phyloP scores from a whole-genome alignment of 2,797 vertebrate genomes.

The Scomberomorus guttatus region DNA sequence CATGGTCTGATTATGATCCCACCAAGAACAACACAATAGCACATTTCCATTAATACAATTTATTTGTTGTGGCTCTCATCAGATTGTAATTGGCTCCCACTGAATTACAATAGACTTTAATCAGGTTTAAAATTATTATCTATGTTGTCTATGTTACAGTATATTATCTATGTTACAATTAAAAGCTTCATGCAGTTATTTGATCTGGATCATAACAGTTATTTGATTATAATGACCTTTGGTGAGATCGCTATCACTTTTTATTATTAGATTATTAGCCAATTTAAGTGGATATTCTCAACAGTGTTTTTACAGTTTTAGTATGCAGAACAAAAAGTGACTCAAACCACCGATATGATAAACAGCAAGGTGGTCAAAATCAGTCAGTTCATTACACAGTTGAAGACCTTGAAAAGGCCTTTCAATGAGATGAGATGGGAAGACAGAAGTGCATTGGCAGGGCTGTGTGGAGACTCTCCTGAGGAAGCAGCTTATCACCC shows the following conservation, averaged over 20 bases:
- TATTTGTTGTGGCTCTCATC: conserved; percentile 16
- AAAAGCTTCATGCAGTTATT: conserved; percentile 17
- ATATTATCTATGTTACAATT: conserved; percentile 28
- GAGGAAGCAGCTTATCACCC: conserved; percentile 21
- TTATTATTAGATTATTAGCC: conserved; percentile 12
- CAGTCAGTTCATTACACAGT: conserved; percentile 1
- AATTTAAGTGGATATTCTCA: neutral
- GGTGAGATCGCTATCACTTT: conserved; percentile 19
- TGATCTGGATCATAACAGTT: no score
- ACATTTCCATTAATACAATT: conserved; percentile 25
- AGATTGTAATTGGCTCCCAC: conserved; percentile 16
- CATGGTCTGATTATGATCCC: conserved; percentile 20
- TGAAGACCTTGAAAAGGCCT: conserved; percentile 22
- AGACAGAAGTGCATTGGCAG: conserved; percentile 22
- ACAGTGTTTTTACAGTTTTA: conserved; percentile 3
- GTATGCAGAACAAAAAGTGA: conserved; percentile 19
- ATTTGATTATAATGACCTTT: conserved; percentile 19
- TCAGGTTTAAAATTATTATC: conserved; percentile 12
- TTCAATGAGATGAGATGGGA: conserved; percentile 12
- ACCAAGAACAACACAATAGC: conserved; percentile 6
- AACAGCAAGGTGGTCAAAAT: conserved; percentile 6
- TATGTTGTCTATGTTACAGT: conserved; percentile 12
- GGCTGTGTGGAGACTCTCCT: conserved; percentile 7
- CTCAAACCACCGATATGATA: conserved; percentile 7
- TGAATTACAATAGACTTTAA: conserved; percentile 16